A percentile compares a stretch with the other conserved stretches of the same genome.
Conservation (phyloP, 2,113 vertebrate genomes). For the Capreolus pygargus region DNA sequence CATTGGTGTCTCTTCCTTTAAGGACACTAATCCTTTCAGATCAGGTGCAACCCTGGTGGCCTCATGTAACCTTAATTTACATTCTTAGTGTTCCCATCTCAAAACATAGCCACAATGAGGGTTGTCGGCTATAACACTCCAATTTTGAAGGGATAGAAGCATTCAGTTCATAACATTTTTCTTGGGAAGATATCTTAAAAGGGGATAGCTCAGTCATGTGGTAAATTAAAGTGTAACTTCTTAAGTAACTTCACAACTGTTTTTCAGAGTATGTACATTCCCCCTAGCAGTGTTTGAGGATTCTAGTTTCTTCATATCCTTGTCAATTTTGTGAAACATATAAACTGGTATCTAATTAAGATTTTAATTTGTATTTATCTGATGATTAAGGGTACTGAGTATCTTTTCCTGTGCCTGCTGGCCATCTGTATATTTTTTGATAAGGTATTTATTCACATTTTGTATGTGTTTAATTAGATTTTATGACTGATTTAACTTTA, state of each 20-base stretch:
- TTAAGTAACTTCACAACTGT: background rate
- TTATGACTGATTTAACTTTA: background rate
- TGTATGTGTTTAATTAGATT: background rate
- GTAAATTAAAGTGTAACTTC: background rate
- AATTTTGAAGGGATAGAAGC: background rate
- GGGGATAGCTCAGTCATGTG: background rate
- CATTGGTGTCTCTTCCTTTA: background rate
- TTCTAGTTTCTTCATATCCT: background rate
- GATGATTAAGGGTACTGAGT: background rate
- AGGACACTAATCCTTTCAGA: background rate
- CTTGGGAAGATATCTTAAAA: background rate
- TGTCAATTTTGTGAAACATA: background rate
- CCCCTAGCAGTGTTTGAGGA: background rate
- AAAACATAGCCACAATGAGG: background rate
- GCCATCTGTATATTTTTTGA: background rate
- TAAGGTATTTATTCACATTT: background rate
- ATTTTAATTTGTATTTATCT: background rate
- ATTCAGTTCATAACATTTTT: background rate
- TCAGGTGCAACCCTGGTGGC: accelerated
- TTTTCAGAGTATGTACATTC: background rate
- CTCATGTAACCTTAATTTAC: background rate
- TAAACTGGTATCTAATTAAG: background rate
- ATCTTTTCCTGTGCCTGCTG: background rate
- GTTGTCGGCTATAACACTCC: background rate
- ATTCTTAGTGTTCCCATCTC: background rate